A percentile compares a stretch with the other conserved stretches of the same genome.
phyloP scores from a whole-genome alignment of 2,113 vertebrate genomes.

The Megaceryle torquata region DNA sequence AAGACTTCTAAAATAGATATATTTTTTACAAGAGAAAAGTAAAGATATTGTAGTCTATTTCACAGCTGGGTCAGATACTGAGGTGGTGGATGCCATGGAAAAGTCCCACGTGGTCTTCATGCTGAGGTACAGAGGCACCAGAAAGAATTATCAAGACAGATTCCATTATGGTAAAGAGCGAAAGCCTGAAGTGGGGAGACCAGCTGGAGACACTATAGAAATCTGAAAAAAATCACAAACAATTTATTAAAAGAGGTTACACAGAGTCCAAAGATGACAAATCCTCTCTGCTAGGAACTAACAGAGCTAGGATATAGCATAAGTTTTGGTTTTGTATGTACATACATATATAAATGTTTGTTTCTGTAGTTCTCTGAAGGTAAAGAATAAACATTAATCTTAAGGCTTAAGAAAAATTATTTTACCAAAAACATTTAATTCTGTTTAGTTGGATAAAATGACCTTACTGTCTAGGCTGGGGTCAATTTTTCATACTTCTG shows the following conservation, averaged over 20 bases:
- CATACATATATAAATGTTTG: neutral
- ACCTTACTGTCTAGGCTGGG: neutral
- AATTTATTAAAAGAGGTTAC: neutral
- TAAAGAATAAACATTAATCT: neutral
- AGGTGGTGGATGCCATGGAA: neutral
- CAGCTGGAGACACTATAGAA: neutral
- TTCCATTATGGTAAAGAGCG: neutral
- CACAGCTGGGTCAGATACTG: neutral
- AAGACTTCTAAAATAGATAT: neutral
- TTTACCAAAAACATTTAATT: neutral
- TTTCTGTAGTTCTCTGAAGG: neutral
- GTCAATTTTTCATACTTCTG: neutral
- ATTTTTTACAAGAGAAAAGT: neutral
- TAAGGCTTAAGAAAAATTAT: neutral
- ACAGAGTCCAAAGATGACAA: neutral
- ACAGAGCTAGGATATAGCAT: neutral
- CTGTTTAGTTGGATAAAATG: neutral
- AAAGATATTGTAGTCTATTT: neutral
- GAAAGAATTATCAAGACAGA: neutral
- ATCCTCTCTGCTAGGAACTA: neutral
- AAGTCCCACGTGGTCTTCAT: neutral
- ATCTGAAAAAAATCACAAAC: neutral
- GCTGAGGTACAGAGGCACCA: neutral
- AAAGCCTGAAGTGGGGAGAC: neutral
- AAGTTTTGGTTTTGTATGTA: rapidly evolving